Evolutionary conservation across 2,888 invertebrate genomes (phyloP).

Genomic region (Agelastica alni): DNA sequence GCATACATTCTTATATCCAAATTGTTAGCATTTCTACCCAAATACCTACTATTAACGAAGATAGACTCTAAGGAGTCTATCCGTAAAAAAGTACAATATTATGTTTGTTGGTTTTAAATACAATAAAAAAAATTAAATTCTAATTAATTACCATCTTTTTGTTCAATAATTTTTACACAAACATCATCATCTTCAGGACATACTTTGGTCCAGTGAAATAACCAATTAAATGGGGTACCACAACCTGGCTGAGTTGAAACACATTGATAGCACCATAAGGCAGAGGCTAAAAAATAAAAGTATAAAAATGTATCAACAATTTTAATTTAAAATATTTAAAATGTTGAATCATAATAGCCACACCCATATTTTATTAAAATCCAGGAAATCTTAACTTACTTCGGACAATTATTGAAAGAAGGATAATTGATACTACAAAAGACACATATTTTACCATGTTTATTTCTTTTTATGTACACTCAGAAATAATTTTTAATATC

Average conservation of each 20-base stretch:
- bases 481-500: too few species aligned
- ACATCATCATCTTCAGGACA: conserved; percentile 85
- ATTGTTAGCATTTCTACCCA: too few species aligned
- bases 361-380: conserved; percentile 22
- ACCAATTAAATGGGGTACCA: conserved; percentile 82
- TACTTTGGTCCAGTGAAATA: conserved; percentile 73
- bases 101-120: too few species aligned
- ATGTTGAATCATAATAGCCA: conserved; percentile 21
- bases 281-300: conserved; percentile 39
- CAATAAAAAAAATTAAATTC: too few species aligned
- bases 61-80: too few species aligned
- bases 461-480: conserved; percentile 29
- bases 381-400: conserved; percentile 19
- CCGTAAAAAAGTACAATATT: too few species aligned
- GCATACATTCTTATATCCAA: too few species aligned
- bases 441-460: conserved; percentile 40
- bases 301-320: background rate
- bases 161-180: conserved; percentile 87
- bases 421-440: conserved; percentile 11
- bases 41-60: too few species aligned
- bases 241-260: conserved; percentile 90
- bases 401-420: conserved; percentile 21
- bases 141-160: conserved; percentile 80
- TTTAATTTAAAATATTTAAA: background rate
- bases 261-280: conserved; percentile 87